phyloP scores from a whole-genome alignment of 1,140 invertebrate genomes.

The Hypsibius dujardini region DNA sequence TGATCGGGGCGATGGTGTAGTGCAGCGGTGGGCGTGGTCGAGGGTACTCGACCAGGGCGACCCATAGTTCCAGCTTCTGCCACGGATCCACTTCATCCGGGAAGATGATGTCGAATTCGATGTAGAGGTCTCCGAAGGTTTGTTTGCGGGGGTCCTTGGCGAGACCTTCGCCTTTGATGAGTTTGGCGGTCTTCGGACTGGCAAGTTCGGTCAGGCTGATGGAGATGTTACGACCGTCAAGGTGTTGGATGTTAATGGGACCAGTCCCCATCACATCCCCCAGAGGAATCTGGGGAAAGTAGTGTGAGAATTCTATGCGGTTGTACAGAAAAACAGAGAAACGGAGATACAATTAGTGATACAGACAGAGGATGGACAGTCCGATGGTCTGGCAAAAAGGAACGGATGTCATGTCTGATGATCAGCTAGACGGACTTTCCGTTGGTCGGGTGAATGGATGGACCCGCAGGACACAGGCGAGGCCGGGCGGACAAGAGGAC shows the following conservation, averaged over 20 bases:
- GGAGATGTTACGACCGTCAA: not conserved
- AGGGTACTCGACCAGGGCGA: not conserved
- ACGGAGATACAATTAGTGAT: too few species aligned
- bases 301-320: too few species aligned
- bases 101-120: constrained; percentile 6
- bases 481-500: too few species aligned
- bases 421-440: too few species aligned
- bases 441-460: too few species aligned
- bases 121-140: not conserved
- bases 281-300: not conserved
- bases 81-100: constrained; percentile 3
- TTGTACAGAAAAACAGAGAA: too few species aligned
- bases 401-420: too few species aligned
- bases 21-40: not conserved
- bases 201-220: not conserved
- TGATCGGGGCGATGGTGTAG: not conserved
- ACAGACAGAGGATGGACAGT: too few species aligned
- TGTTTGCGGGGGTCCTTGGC: not conserved
- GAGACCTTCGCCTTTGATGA: not conserved
- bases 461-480: too few species aligned
- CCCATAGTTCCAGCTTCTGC: constrained; percentile 8
- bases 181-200: not conserved
- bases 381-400: too few species aligned
- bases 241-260: not conserved
- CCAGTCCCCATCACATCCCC: not conserved